Evolutionary conservation across 2,797 vertebrate genomes (phyloP), one percentile per base, ranked within the genome.

Genomic region (Poeciliopsis paucimaculata): DNA sequence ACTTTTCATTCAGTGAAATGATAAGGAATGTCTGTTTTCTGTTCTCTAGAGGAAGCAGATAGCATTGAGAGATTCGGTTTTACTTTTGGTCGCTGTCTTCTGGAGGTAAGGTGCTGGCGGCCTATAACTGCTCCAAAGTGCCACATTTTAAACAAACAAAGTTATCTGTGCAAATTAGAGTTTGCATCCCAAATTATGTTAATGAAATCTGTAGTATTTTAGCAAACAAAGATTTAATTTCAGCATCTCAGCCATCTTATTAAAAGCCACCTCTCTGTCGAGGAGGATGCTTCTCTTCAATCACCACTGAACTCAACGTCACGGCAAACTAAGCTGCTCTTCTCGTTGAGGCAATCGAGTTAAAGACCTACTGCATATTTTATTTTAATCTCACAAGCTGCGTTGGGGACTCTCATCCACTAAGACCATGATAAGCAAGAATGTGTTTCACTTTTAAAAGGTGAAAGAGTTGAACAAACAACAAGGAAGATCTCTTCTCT

Each of bases 401-500:
- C 43, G 72, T 53, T 53, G n/a, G 45, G 46, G 91, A 90, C 86
- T 90, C 80, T 77, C 64, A 90, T 82, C 89, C 62, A 79, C 51
- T 60, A 66, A 87, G 49, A 86, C 89, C 86, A 87, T 87, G 85
- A 90, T 80, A 78, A 87, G 82, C 83, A 84, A 81, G 72, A 91
- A 74, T 94, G 53, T 28, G 82, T 82, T 76, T 77, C 55, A 70
- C 78, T 76, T 62, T 82, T 83, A 57, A 80, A 87, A 85, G 77
- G 77, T 85, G 86, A 78, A 87, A 91, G 9, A 77, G 79, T n/a
- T 16, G 26, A 87, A 85, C 55, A 77, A 87, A 87, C 47, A 75
- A 88, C 76, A 91, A 95, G 92, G 94, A 94, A 94, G 84, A 93
- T 96, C 91, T 95, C 95, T 96, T 95, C 95, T 96, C 96, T 95